Conservation (phyloP, 2,797 vertebrate genomes). For the Sandelia bainsii region DNA sequence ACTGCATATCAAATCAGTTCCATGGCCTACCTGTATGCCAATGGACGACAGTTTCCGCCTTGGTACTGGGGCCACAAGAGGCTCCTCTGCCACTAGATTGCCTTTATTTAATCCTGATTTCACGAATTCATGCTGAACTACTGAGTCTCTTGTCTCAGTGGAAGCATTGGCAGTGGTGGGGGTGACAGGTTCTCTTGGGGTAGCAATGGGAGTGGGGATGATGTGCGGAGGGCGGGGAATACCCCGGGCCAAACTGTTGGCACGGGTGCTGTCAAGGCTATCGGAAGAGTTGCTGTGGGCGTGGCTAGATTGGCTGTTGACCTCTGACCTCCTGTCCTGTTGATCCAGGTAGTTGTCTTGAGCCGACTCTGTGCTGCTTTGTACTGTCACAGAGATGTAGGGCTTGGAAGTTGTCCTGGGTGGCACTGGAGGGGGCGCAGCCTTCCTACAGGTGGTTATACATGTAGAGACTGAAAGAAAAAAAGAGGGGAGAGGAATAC, state of each 20-base stretch:
- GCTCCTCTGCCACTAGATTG: constrained; percentile 87
- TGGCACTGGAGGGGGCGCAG: constrained; percentile 94
- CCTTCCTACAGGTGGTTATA: constrained; percentile 97
- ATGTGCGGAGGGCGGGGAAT: constrained; percentile 83
- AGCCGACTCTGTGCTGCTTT: constrained; percentile 98
- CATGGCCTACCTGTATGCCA: constrained; percentile 93
- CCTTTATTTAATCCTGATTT: constrained; percentile 84
- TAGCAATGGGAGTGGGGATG: constrained; percentile 84
- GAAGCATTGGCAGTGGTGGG: constrained; percentile 82
- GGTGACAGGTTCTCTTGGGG: constrained; percentile 78
- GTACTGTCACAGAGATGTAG: constrained; percentile 98
- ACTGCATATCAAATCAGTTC: background rate
- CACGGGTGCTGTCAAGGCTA: constrained; percentile 95
- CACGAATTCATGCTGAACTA: constrained; percentile 87
- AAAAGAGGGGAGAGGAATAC: background rate
- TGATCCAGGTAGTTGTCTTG: constrained; percentile 98
- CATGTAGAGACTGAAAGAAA: constrained; percentile 91
- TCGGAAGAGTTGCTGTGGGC: constrained; percentile 98
- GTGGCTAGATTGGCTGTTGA: constrained; percentile 93
- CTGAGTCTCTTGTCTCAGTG: constrained; percentile 83
- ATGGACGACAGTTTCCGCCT: constrained; percentile 98
- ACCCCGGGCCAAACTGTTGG: constrained; percentile 91
- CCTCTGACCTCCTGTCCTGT: constrained; percentile 95
- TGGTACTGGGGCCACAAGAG: constrained; percentile 85
- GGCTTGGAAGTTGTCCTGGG: constrained; percentile 98